These are phyloP conservation scores for Gallinago jamesoni DNA, from an alignment of 2,113 vertebrate genomes.

Conservation along the genomic window DNA sequence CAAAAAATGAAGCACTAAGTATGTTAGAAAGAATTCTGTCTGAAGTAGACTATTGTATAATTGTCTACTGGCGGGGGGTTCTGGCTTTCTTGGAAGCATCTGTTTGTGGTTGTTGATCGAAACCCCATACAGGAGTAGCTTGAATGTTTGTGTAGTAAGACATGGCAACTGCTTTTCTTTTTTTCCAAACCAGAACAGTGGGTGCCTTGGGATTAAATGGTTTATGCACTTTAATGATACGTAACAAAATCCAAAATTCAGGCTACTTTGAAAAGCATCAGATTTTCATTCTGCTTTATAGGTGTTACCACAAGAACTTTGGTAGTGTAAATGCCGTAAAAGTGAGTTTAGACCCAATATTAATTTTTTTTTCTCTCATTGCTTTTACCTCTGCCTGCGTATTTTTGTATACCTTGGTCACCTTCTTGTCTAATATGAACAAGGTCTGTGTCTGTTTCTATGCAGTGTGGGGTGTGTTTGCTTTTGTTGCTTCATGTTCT, in stretches of 20 bases:
- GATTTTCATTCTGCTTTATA: neutral
- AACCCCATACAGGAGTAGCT: neutral
- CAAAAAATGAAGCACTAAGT: neutral
- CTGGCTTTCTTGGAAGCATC: neutral
- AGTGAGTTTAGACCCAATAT: neutral
- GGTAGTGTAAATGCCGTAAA: neutral
- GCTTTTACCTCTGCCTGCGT: accelerated
- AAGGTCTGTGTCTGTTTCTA: neutral
- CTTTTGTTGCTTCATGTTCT: neutral
- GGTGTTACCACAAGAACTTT: neutral
- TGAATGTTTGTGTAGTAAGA: neutral
- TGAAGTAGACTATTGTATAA: neutral
- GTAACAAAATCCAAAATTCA: neutral
- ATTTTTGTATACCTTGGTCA: neutral
- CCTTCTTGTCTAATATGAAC: neutral
- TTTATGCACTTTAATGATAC: neutral
- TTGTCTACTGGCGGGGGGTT: neutral
- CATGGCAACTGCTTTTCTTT: neutral
- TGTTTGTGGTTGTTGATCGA: neutral
- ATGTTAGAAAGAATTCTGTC: neutral
- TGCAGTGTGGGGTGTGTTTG: neutral
- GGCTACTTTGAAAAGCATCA: neutral
- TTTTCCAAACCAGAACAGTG: neutral
- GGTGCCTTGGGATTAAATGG: neutral
- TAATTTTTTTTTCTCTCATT: neutral